Evolutionary conservation across 2,888 invertebrate genomes (phyloP).

Genomic region (Cephalotes varians): DNA sequence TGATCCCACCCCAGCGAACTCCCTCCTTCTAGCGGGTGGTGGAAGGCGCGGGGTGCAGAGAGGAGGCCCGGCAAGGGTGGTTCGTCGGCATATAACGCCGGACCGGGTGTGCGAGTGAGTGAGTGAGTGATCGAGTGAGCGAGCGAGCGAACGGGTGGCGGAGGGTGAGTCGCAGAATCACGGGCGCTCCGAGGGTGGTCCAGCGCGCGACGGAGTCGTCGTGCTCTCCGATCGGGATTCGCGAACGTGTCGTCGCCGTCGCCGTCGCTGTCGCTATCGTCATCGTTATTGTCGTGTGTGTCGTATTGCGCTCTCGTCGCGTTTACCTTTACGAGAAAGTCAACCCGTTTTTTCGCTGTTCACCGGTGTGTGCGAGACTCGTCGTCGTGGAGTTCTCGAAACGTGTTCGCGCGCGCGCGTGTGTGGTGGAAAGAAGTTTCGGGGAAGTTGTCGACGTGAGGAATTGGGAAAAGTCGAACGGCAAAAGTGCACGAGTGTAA

Average conservation of each 20-base stretch:
- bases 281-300: background rate
- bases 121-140: slow-evolving; percentile 16
- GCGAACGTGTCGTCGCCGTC: slow-evolving; percentile 33
- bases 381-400: background rate
- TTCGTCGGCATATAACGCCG: slow-evolving; percentile 70
- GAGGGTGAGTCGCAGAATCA: slow-evolving; percentile 66
- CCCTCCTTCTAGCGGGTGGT: slow-evolving; percentile 59
- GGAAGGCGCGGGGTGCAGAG: slow-evolving; percentile 38
- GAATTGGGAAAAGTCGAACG: background rate
- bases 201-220: slow-evolving; percentile 65
- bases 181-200: slow-evolving; percentile 65
- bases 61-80: slow-evolving; percentile 63
- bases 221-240: slow-evolving; percentile 49
- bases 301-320: slow-evolving; percentile 14
- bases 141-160: slow-evolving; percentile 52
- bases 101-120: slow-evolving; percentile 33
- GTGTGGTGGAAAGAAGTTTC: slow-evolving; percentile 8
- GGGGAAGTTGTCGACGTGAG: slow-evolving; percentile 29
- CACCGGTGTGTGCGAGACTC: background rate
- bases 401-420: slow-evolving; percentile 22
- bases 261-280: slow-evolving; percentile 13
- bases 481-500: slow-evolving; percentile 30
- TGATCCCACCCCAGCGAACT: slow-evolving; percentile 84
- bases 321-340: slow-evolving; percentile 6
- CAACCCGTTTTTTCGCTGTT: background rate